Evolutionary conservation across 1,140 invertebrate species (phyloP), one percentile per base, ranked within the genome.

Genomic region (Lordiphosa stackelbergi): DNA sequence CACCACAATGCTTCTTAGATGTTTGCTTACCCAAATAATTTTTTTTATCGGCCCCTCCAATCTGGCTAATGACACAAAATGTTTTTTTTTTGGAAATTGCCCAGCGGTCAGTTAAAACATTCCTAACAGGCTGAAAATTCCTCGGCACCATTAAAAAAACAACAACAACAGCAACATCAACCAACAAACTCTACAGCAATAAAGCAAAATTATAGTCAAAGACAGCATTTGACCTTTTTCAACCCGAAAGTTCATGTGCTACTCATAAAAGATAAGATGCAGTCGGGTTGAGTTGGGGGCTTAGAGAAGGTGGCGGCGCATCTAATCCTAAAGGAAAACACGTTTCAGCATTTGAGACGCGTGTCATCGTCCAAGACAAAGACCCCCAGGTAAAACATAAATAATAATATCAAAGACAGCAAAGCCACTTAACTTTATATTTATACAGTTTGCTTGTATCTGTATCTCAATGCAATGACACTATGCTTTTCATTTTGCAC

Each of bases 221-320:
- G 58, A 64, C 53, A 41, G 48, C 62, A 61, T 69, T 66, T 70
- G 62, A 70, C 66, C 66, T 70, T 70, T 70, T 66, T 59, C 41
- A 55, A 55, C 52, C 54, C 47, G 52, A 70, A 70, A 70, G 66
- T 70, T 66, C 66, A 70, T 65, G 66, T 65, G 61, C 54, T 31
- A 48, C 28, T 43, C 12, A 51, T 45, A 47, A 53, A 53, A 55
- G 53, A 34, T 53, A 59, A 45, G 43, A 41, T 13, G 31, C 10
- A 35, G 5, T 16, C 8, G 16, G 36, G 8, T 28, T 45, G 3
- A 24, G n/a, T 11, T 4, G 24, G 13, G 1, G 9, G 38, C 22
- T 42, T 24, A 13, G 35, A 13, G 8, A 22, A 43, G 57, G 31
- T 24, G 31, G 53, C 24, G 28, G 11, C 42, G 37, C 54, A 68